These are phyloP conservation scores for Acronicta aceris DNA, from an alignment of 2,888 invertebrate species.

Conservation along the genomic window DNA sequence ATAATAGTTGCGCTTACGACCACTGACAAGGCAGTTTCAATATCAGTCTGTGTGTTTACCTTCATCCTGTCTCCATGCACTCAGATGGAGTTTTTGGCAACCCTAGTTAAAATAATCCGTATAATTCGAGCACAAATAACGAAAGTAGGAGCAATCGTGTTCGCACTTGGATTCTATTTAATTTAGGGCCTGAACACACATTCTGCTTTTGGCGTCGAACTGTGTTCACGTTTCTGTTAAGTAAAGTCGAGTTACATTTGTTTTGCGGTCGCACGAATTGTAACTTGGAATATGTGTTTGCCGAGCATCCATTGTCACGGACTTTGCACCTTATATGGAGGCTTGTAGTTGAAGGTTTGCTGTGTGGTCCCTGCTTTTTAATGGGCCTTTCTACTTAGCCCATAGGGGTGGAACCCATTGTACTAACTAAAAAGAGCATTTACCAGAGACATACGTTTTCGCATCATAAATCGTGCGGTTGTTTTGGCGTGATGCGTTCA, in stretches of 20 bases:
- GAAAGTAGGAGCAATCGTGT: slow-evolving; percentile 27
- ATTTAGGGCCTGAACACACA: slow-evolving; percentile 28
- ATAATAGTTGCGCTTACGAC: too few relatives aligned
- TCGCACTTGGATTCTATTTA: slow-evolving; percentile 33
- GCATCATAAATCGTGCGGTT: too few relatives aligned
- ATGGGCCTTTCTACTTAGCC: background rate
- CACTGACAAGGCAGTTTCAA: too few relatives aligned
- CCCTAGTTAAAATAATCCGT: slow-evolving; percentile 32
- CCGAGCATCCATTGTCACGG: slow-evolving; percentile 33
- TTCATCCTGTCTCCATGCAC: too few relatives aligned
- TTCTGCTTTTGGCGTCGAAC: slow-evolving; percentile 29
- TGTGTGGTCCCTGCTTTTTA: slow-evolving; percentile 37
- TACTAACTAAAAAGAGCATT: too few relatives aligned
- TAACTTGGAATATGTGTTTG: slow-evolving; percentile 15
- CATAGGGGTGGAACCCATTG: too few relatives aligned
- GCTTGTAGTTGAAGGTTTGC: slow-evolving; percentile 7
- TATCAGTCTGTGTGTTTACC: too few relatives aligned
- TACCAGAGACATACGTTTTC: too few relatives aligned
- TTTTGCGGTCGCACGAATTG: slow-evolving; percentile 33
- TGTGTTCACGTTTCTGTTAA: slow-evolving; percentile 26
- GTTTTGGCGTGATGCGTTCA: too few relatives aligned
- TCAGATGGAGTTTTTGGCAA: background rate
- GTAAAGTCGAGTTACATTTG: slow-evolving; percentile 16
- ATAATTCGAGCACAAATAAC: slow-evolving; percentile 41
- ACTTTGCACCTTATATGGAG: slow-evolving; percentile 19